Percentiles rank a stretch among this genome's conserved stretches.
phyloP scores from a whole-genome alignment of 2,888 invertebrate genomes.

The Caenorhabditis japonica region DNA sequence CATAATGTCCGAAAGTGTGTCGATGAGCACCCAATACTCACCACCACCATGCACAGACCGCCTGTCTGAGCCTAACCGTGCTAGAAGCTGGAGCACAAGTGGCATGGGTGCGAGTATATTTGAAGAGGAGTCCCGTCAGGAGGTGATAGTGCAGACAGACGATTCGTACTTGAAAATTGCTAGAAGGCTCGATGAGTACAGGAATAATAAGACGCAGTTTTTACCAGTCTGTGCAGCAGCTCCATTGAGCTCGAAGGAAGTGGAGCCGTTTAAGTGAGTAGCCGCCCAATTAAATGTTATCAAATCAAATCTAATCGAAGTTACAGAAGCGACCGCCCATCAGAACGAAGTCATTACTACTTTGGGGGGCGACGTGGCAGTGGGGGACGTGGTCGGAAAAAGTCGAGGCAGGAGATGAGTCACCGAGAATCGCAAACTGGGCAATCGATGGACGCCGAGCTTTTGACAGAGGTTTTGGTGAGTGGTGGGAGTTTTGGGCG shows the following conservation, averaged over 20 bases:
- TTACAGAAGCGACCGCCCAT: conserved; percentile 59
- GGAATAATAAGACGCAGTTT: conserved; percentile 62
- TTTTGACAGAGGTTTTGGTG: conserved; percentile 47
- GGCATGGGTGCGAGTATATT: conserved; percentile 60
- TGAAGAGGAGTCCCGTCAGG: conserved; percentile 62
- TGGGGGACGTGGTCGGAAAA: conserved; percentile 35
- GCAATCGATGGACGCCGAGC: conserved; percentile 49
- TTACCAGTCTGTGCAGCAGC: conserved; percentile 66
- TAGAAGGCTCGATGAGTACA: conserved; percentile 69
- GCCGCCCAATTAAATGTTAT: neutral
- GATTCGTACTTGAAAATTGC: conserved; percentile 77
- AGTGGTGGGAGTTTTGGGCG: no score
- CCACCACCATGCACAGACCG: conserved; percentile 40
- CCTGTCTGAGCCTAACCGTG: conserved; percentile 42
- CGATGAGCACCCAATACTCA: conserved; percentile 53
- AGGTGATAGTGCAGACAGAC: conserved; percentile 76
- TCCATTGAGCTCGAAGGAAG: conserved; percentile 53
- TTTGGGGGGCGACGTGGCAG: conserved; percentile 43
- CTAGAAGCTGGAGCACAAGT: conserved; percentile 57
- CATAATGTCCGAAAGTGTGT: conserved; percentile 39
- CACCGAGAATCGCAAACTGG: conserved; percentile 51
- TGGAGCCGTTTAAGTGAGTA: conserved; percentile 52
- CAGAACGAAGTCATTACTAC: conserved; percentile 51
- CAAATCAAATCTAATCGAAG: neutral
- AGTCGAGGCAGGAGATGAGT: conserved; percentile 30